Base-by-base conservation (phyloP, 2,888 invertebrate genomes). In the Ceraclea dissimilis region DNA sequence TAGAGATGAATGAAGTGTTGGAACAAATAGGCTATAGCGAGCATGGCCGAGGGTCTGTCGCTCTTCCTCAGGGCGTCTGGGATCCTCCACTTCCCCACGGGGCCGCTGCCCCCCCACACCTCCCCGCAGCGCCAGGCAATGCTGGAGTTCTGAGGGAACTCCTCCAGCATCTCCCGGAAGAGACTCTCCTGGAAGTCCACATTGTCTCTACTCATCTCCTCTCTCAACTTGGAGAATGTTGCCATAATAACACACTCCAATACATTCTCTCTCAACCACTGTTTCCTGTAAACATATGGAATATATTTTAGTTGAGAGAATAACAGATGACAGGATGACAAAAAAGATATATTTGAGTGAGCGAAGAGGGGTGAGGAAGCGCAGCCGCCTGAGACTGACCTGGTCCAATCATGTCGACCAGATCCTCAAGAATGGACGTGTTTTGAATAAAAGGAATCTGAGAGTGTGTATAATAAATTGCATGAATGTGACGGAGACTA, bases 181-280 rank as follows among this genome's bases (percentile, higher is more conserved):
- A 60, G 16, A 8, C 20, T 43, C 5, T 20, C 21, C n/a, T 56
- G 44, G 2, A 49, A 46, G 13, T 52, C 43, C 2, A 22, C 26
- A 39, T 22, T 43, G n/a, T 53, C 51, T n/a, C 17, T 16, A n/a
- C 47, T 18, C 16, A 17, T 44, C 20, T 54, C 49, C 1, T 53
- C 26, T 2, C 31, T 51, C 21, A 56, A 47, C 11, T 53, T 43
- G 34, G 53, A 59, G 57, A 70, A 70, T 20, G 75, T 60, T 17
- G 75, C 62, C 1, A 69, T 66, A 1, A 71, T 65, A 49, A 73
- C 71, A 58, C 70, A 71, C 65, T 77, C 77, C 55, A 68, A 69
- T n/a, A 77, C 52, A 10, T 72, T 64, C 64, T 77, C 78, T 61
- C 69, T 68, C 48, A 71, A 68, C 65, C 67, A 71, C 2, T 48